phyloP scores from a whole-genome alignment of 2,113 vertebrate species.

The Cromileptes altivelis region DNA sequence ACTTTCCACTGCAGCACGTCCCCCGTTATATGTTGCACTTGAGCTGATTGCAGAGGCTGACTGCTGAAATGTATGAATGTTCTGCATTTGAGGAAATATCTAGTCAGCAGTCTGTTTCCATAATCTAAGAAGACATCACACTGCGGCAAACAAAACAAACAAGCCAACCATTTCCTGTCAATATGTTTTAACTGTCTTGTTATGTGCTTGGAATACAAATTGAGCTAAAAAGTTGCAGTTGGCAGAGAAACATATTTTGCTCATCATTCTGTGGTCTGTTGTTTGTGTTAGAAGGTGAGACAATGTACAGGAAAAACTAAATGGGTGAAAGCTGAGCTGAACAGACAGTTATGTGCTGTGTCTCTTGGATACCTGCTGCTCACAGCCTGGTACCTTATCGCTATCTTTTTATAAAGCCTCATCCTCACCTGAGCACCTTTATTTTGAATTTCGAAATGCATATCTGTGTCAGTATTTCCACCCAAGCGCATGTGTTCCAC shows the following conservation, averaged over 20 bases:
- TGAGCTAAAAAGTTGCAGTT: background rate
- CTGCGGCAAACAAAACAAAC: background rate
- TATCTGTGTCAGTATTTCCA: too few species aligned
- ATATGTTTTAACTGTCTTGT: background rate
- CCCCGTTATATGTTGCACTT: background rate
- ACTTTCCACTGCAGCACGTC: background rate
- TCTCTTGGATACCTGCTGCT: too few species aligned
- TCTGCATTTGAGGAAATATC: conserved; percentile 2
- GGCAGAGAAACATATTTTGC: background rate
- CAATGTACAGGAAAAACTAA: background rate
- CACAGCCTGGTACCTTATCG: too few species aligned
- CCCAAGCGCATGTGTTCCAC: too few species aligned
- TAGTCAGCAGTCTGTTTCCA: conserved; percentile 1
- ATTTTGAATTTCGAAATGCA: too few species aligned
- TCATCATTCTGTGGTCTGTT: background rate
- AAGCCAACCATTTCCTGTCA: conserved; percentile 5
- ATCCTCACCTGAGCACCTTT: too few species aligned
- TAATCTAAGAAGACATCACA: background rate
- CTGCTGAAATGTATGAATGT: background rate
- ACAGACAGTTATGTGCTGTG: background rate
- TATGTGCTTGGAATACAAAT: conserved; percentile 1
- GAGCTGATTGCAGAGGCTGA: background rate
- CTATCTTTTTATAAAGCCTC: too few species aligned
- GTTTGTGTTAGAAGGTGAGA: background rate
- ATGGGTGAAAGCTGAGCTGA: background rate